Base-by-base conservation (phyloP, 1,140 invertebrate species). In the Drosophila varians region DNA sequence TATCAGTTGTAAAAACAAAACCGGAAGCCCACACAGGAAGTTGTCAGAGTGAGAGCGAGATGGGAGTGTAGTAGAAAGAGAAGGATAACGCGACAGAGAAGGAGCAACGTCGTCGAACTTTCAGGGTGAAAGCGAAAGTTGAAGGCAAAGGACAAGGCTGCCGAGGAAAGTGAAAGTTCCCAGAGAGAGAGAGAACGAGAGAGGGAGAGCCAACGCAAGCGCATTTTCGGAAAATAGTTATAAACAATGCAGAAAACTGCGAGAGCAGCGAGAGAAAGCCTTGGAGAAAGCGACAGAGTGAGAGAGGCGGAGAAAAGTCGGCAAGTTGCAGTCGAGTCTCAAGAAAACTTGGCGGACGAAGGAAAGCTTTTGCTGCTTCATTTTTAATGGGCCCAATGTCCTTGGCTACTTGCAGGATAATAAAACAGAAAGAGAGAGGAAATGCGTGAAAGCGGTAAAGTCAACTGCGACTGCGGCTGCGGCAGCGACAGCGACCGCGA, bases 341-440 rank as follows among this genome's bases (percentile, higher is more conserved):
- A 89, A 89, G 83, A 87, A 89, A 83, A 46, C 56, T 36, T 74
- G 62, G 46, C 8, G 21, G 21, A 43, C 34, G 3, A 55, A 26
- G 19, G 58, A 4, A 66, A 66, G 62, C 62, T 66, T 73, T 71
- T 31, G 52, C 49, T 56, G 64, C 62, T 76, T 46, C 58, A 86
- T 62, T 84, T 90, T 90, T 90, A 88, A 90, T 90, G 74, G 86
- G 78, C 83, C 40, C 74, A 90, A 88, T 90, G 89, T 90, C 89
- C 89, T 90, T 90, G 89, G 62, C 42, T 52, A 52, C 62, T 66
- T 66, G 62, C 62, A 66, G 61, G 62, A 61, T 42, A 16, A 31
- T 31, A 31, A 23, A 48, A 5, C 6, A 18, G 46, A 23, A 48
- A 5, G 8, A 18, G 46, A 18, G 25, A 28, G n/a, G 4, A 9